phyloP scores from a whole-genome alignment of 1,140 invertebrate species.

The Micrasema minimum region DNA sequence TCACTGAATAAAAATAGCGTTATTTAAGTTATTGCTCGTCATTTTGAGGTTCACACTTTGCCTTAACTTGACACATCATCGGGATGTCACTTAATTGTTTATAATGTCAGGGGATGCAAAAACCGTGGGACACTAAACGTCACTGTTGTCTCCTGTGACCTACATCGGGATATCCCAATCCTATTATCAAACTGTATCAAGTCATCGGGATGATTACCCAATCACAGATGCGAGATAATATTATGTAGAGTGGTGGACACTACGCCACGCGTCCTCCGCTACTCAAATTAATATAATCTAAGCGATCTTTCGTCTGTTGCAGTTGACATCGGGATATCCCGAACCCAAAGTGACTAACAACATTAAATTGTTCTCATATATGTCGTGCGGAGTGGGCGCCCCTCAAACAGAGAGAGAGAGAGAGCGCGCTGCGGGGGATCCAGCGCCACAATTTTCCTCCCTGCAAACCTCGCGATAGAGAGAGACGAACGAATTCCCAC shows the following conservation, averaged over 20 bases:
- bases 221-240: slow-evolving; percentile 35
- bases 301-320: slow-evolving; percentile 52
- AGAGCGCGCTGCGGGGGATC: slow-evolving; percentile 64
- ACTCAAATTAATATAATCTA: slow-evolving; percentile 49
- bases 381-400: slow-evolving; percentile 48
- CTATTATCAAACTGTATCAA: slow-evolving; percentile 52
- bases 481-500: slow-evolving; percentile 14
- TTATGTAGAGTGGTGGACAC: not conserved
- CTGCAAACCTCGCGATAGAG: slow-evolving; percentile 56
- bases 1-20: not conserved
- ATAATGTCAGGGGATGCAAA: too few species aligned
- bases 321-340: slow-evolving; percentile 53
- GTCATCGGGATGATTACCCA: slow-evolving; percentile 48
- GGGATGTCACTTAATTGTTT: too few species aligned
- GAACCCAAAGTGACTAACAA: slow-evolving; percentile 53
- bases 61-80: too few species aligned
- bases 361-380: slow-evolving; percentile 55
- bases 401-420: slow-evolving; percentile 53
- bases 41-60: slow-evolving; percentile 1
- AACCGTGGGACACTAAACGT: not conserved
- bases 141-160: slow-evolving; percentile 34
- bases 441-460: slow-evolving; percentile 55
- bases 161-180: slow-evolving; percentile 49
- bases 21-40: not conserved
- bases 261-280: slow-evolving; percentile 32